Evolutionary conservation across 2,797 vertebrate genomes (phyloP).

Genomic region (Tenualosa thibaudeaui): DNA sequence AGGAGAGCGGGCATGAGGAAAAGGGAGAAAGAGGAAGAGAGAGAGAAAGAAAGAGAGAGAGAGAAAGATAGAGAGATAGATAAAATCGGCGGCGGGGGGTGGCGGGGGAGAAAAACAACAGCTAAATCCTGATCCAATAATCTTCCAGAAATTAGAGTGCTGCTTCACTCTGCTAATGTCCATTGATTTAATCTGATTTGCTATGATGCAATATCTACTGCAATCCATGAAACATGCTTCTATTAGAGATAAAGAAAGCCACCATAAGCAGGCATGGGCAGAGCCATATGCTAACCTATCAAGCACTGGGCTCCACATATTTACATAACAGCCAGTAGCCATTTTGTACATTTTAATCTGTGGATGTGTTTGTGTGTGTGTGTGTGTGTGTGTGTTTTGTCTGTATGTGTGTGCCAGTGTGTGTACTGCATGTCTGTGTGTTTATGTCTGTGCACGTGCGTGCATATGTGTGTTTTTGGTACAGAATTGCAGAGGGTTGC

Average conservation of each 20-base stretch:
- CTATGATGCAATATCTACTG: constrained; percentile 18
- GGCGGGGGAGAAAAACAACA: neutral
- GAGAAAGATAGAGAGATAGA: neutral
- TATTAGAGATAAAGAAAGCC: neutral
- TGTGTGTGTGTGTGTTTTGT: neutral
- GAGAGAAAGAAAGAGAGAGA: neutral
- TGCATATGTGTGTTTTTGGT: constrained; percentile 34
- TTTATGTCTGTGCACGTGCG: constrained; percentile 33
- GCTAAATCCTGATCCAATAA: constrained; percentile 22
- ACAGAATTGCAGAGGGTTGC: constrained; percentile 23
- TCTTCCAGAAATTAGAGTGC: constrained; percentile 21
- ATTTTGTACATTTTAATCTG: constrained; percentile 5
- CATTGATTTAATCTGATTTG: constrained; percentile 23
- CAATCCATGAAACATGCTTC: constrained; percentile 16
- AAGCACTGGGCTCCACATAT: neutral
- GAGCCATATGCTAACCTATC: constrained; percentile 4
- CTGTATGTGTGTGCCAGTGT: neutral
- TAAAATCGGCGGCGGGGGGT: neutral
- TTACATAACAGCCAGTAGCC: constrained; percentile 17
- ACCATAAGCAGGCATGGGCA: neutral
- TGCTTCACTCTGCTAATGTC: neutral
- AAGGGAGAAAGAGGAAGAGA: neutral
- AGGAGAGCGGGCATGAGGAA: neutral
- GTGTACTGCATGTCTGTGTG: constrained; percentile 27
- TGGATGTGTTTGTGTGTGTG: neutral